Percentiles rank a stretch among this genome's conserved stretches.
These are phyloP conservation scores for Chrysolina oricalcia DNA, from an alignment of 2,888 invertebrate genomes.

Conservation along the genomic window DNA sequence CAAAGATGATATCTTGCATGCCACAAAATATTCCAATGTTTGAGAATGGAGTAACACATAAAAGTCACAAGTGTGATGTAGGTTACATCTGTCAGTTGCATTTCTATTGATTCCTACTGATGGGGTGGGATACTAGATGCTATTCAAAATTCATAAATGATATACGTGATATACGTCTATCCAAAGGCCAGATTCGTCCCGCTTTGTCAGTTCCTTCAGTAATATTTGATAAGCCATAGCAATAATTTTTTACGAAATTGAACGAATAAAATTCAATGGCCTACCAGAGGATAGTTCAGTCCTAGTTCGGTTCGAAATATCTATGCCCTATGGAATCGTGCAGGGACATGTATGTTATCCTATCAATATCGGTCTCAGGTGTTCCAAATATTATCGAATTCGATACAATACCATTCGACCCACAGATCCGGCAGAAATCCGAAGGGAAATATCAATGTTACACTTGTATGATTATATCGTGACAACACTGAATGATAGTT, in stretches of 20 bases:
- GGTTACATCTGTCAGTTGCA: no score
- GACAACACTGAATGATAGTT: constrained; percentile 13
- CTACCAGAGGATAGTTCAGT: background rate
- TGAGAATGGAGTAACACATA: no score
- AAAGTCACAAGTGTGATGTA: no score
- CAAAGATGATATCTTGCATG: no score
- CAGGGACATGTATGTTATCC: background rate
- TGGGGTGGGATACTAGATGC: no score
- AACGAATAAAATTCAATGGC: constrained; percentile 1
- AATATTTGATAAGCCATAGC: background rate
- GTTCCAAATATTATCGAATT: constrained; percentile 15
- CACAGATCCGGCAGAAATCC: background rate
- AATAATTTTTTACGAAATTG: background rate
- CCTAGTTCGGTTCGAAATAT: background rate
- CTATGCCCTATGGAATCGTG: background rate
- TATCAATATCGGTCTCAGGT: constrained; percentile 10
- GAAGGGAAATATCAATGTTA: constrained; percentile 2
- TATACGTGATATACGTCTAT: background rate
- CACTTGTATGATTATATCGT: constrained; percentile 2
- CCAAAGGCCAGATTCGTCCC: background rate
- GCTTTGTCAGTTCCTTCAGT: background rate
- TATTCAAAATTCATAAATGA: no score
- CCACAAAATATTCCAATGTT: no score
- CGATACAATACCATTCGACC: constrained; percentile 26
- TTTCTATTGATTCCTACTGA: no score